Evolutionary conservation across 2,797 vertebrate genomes (phyloP), one percentile per base, ranked within the genome.

Genomic region (Petrocephalus sullivani): DNA sequence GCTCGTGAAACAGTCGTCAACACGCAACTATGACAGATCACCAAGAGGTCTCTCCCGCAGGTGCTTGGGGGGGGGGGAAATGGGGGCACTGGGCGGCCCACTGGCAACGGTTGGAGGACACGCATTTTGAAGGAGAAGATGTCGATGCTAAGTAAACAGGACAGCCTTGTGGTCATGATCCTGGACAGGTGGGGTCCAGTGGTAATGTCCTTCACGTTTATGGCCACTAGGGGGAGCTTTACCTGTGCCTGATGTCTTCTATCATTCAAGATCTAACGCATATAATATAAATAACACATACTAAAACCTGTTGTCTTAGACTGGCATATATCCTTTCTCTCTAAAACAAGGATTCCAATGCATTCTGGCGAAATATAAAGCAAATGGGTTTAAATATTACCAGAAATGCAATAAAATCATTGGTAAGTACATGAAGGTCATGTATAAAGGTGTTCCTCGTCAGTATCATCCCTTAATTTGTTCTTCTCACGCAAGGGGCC

Each of bases 51-150:
- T 85, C 51, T 33, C 54, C 56, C 41, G 21, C 71, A 96, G 96
- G 93, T 96, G 71, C 93, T 96, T 90, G 96, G 96, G 28, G 28
- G 28, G 28, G 28, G 60, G 93, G 92, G 93, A 95, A 93, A 88
- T 87, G 95, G 96, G 19, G 92, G 94, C 28, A 90, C 92, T 71
- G 87, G 93, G 6, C 94, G 94, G 87, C 94, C 94, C n/a, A 96
- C 96, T 71, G 96, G 96, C 0, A 95, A 95, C 14, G 95, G 96
- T 61, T 95, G 96, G 88, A 96, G 96, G 91, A 95, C 96, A 41
- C 94, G 95, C 1, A 88, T 96, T 87, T 88, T 96, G 92, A 96
- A 96, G 87, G 95, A 96, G 92, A 93, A 89, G 90, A 91, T 96
- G 92, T 90, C 89, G 56, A 90, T 85, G 1, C 94, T 94, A 6